These are phyloP conservation scores for Mellilla xanthometata DNA, from an alignment of 2,888 invertebrate genomes.

Conservation along the genomic window DNA sequence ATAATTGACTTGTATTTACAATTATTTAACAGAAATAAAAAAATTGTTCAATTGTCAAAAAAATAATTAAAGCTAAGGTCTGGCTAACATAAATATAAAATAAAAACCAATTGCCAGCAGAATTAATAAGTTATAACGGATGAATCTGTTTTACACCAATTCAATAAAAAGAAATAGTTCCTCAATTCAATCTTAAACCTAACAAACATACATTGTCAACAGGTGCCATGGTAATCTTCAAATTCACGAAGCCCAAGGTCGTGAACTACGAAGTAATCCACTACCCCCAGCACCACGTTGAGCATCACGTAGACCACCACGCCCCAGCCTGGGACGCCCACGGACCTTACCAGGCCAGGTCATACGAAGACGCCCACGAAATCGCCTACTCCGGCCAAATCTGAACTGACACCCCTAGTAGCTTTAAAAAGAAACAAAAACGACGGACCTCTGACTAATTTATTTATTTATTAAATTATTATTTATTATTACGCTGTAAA, in stretches of 20 bases:
- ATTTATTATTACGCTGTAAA: slow-evolving; percentile 73
- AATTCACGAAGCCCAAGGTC: slow-evolving; percentile 93
- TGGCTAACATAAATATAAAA: no score
- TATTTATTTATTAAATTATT: slow-evolving; percentile 72
- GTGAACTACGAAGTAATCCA: slow-evolving; percentile 94
- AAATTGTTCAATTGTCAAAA: no score
- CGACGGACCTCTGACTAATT: slow-evolving; percentile 74
- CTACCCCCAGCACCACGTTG: slow-evolving; percentile 88
- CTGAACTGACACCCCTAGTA: slow-evolving; percentile 45
- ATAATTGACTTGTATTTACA: no score
- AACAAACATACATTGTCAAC: slow-evolving; percentile 18
- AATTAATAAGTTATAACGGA: no score
- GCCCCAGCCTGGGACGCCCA: slow-evolving; percentile 81
- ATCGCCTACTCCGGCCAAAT: slow-evolving; percentile 83
- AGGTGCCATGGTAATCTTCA: slow-evolving; percentile 92
- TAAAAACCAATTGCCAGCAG: no score
- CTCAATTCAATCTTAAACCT: neutral
- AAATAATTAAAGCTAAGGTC: no score
- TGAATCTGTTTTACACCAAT: no score
- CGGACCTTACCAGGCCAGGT: slow-evolving; percentile 84
- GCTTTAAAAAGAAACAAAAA: slow-evolving; percentile 49
- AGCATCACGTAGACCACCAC: slow-evolving; percentile 85
- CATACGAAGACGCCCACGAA: slow-evolving; percentile 80
- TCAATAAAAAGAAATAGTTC: no score
- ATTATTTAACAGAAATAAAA: no score